Conservation (phyloP, 2,113 vertebrate genomes). For the Egretta garzetta region DNA sequence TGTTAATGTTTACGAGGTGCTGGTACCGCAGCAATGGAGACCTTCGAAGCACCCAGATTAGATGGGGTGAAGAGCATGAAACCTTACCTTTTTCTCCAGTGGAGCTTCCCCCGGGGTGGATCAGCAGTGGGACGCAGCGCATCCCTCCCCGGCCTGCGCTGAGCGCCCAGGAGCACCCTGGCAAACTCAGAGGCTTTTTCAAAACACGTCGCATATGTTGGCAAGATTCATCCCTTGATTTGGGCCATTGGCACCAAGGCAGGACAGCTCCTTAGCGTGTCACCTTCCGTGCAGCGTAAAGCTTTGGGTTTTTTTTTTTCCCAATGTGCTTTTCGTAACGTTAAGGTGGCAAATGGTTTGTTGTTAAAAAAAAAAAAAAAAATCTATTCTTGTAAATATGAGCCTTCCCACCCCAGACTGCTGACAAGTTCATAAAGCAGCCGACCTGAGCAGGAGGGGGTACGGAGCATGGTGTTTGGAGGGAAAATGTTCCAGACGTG, state of each 20-base stretch:
- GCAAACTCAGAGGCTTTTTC: neutral
- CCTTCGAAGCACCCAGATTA: neutral
- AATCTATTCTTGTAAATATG: neutral
- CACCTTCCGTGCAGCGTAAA: neutral
- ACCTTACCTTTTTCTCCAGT: neutral
- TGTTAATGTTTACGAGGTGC: neutral
- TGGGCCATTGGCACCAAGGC: neutral
- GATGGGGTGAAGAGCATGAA: neutral
- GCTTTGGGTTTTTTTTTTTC: neutral
- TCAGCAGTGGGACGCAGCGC: neutral
- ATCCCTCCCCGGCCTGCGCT: neutral
- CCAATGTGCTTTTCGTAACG: neutral
- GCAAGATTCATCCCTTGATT: neutral
- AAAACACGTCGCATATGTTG: neutral
- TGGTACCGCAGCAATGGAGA: neutral
- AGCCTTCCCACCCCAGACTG: neutral
- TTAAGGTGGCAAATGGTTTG: neutral
- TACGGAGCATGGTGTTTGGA: neutral
- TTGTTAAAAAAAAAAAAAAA: neutral
- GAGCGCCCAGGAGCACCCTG: neutral
- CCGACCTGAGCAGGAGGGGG: neutral
- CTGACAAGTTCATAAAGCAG: conserved; percentile 3
- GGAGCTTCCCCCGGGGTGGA: neutral
- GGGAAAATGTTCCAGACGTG: conserved; percentile 37
- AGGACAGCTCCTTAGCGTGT: neutral